Evolutionary conservation across 2,113 vertebrate species (phyloP), one percentile per base, ranked within the genome.

Genomic region (Thamnaconus septentrionalis): DNA sequence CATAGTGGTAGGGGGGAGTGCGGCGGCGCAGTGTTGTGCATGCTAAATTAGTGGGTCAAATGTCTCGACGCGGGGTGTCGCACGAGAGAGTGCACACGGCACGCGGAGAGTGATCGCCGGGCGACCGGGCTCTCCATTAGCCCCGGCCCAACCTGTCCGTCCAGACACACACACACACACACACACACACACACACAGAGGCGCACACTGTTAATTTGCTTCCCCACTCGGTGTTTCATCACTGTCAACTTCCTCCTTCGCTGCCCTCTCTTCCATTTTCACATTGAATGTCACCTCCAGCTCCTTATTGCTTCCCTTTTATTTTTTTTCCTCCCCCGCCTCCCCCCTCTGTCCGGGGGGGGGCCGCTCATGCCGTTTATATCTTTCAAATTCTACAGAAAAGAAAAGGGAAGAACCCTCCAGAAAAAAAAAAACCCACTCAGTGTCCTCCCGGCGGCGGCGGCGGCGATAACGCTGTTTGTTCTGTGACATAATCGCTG

Each of bases 211-310:
- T 75, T 83, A 76, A 85, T 88, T 84, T 81, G 81, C 71, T 80
- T 83, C 62, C 52, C 69, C 59, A 66, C 83, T 66, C 59, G 76
- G 86, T 69, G 74, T 85, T 91, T 85, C 75, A 90, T 91, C 84
- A 90, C 85, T 88, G 85, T 88, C 86, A 85, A 40, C 80, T 81
- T 85, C 81, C 80, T 76, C 67, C 74, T 79, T 83, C 73, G 66
- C 54, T 83, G 75, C 67, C 82, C 74, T 77, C 64, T 68, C 75
- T 74, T 81, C 60, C 61, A 79, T 72, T 85, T 84, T 73, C 62
- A 51, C 63, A 66, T 68, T 71, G 56, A 8, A 64, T 71, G 64
- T 81, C 79, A 73, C 75, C 60, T 66, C 8, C 58, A 46, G 59
- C 56, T 49, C 52, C 6, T 41, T 18, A 39, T 59, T 53, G 9